phyloP scores from a whole-genome alignment of 53 echinoderm and acorn worm genomes.

The Luidia sarsii region DNA sequence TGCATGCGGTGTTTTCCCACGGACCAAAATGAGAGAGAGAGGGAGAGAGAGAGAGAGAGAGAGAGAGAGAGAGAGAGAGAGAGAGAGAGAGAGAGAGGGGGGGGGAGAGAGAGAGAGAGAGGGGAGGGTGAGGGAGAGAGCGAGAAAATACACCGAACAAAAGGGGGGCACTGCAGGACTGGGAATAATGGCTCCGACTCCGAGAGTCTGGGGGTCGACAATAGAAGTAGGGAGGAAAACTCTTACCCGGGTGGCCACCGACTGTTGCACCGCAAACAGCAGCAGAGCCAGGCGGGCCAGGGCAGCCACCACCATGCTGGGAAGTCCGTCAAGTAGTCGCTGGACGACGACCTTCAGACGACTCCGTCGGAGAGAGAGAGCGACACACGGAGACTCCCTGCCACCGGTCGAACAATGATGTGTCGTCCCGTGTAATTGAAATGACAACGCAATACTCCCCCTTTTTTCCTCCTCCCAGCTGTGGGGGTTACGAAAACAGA shows the following conservation, averaged over 20 bases:
- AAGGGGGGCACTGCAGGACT: background rate
- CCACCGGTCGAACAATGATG: slow-evolving; percentile 28
- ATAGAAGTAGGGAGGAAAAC: background rate
- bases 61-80: too few species aligned
- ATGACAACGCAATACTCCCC: slow-evolving; percentile 15
- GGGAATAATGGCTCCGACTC: background rate
- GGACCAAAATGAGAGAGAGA: too few species aligned
- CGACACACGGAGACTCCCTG: background rate
- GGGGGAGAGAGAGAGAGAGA: too few species aligned
- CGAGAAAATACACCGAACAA: background rate
- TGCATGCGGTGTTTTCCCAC: too few species aligned
- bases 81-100: too few species aligned
- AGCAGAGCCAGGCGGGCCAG: slow-evolving; percentile 11
- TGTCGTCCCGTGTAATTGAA: slow-evolving; percentile 32
- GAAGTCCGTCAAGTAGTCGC: background rate
- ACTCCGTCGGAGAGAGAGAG: background rate
- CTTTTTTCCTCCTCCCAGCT: too few species aligned
- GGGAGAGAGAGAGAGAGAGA: too few species aligned
- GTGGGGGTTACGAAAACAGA: slow-evolving; percentile 23
- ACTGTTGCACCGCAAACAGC: slow-evolving; percentile 14
- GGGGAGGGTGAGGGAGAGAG: too few species aligned
- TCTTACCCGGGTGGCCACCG: slow-evolving; percentile 36
- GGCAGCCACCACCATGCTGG: slow-evolving; percentile 26
- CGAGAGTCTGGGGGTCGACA: background rate
- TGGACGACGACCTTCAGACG: background rate